Conservation (phyloP, 1,140 invertebrate species). For the Drosophila littoralis region DNA sequence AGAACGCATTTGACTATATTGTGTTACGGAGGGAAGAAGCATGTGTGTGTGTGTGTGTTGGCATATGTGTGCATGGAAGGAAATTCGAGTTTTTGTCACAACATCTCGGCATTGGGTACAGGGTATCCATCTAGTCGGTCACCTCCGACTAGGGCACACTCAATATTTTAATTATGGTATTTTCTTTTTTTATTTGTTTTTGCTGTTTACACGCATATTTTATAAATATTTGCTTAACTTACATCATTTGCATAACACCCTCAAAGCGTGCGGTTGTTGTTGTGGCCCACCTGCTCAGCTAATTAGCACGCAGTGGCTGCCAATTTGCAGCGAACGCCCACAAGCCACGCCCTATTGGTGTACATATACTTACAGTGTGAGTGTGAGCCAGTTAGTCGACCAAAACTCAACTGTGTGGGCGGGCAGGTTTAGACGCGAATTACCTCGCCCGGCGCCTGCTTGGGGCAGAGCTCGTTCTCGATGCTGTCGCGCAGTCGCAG, state of each 20-base stretch:
- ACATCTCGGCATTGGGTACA: not conserved
- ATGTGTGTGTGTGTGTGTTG: too few species aligned
- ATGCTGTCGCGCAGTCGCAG: constrained; percentile 69
- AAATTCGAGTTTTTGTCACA: too few species aligned
- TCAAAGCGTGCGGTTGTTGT: constrained; percentile 15
- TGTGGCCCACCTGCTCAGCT: constrained; percentile 4
- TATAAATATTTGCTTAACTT: constrained; percentile 59
- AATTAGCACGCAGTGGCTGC: constrained; percentile 10
- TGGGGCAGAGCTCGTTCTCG: constrained; percentile 71
- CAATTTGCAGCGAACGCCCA: not conserved
- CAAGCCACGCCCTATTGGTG: not conserved
- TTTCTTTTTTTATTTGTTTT: constrained; percentile 25
- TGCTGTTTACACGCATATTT: constrained; percentile 68
- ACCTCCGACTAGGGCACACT: not conserved
- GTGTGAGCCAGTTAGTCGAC: not conserved
- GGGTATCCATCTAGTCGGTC: not conserved
- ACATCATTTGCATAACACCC: constrained; percentile 25
- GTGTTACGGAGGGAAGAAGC: too few species aligned
- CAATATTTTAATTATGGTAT: constrained; percentile 2
- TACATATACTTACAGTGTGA: constrained; percentile 57
- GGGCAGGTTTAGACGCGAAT: constrained; percentile 70
- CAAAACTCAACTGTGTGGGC: not conserved
- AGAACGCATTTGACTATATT: too few species aligned
- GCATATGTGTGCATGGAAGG: too few species aligned
- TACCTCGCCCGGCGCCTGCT: constrained; percentile 74